Base-by-base conservation (phyloP, 2,888 invertebrate species). In the Gandaritis pyraliata region DNA sequence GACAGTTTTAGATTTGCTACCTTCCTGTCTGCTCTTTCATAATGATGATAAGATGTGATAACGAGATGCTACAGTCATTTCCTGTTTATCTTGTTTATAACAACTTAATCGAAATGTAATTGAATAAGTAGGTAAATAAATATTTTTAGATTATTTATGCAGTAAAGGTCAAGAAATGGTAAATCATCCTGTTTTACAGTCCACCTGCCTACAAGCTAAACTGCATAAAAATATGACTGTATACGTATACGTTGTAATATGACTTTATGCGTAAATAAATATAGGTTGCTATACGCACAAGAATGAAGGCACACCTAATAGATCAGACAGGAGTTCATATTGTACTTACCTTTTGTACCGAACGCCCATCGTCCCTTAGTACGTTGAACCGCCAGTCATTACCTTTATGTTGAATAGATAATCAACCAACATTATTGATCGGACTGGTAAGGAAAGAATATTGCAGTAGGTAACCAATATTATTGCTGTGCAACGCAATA, bases 361-460 rank as follows among this genome's bases (percentile, higher is more conserved):
- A 79, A 78, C 82, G 81, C 76, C 72, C 60, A 74, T 76, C 74
- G 73, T 81, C 84, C 86, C 78, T n/a, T 82, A 84, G 90, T 82
- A 82, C 90, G 83, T 90, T 90, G 90, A 90, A 90, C 90, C 75
- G 81, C 75, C 78, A 78, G 87, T 88, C 90, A 90, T 90, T 54
- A 59, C 36, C 54, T 61, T 55, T 48, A 38, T 43, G 45, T 15
- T 46, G 53, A 61, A 48, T 16, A 36, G 50, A 51, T 50, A 51
- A 51, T 46, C 45, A 51, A 61, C 51, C 16, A 43, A 16, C 11
- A 43, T 39, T 55, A 59, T 59, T 49, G 48, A 59, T 59, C 47
- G 41, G 10, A 48, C 30, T 41, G 16, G 39, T 11, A 15, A 18
- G 23, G 38, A 39, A 60, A 45, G 50, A 46, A 39, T 39, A 49